Evolutionary conservation across 2,888 invertebrate species (phyloP), one percentile per base, ranked within the genome.

Genomic region (Agriopis leucophaearia): DNA sequence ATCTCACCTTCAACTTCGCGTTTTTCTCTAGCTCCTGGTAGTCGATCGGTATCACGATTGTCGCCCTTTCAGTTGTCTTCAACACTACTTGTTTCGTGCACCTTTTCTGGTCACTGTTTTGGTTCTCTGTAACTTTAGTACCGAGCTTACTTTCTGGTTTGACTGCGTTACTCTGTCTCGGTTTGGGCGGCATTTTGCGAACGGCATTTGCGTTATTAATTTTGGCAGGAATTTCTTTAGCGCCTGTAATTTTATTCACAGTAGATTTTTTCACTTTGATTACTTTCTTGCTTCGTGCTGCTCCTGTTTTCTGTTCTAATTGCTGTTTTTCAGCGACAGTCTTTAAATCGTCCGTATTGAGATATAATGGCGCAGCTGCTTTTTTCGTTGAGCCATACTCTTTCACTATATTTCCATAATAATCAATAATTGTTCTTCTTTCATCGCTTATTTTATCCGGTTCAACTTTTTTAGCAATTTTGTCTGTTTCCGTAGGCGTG

Each of bases 321-420:
- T 91, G 90, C 64, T 94, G 94, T 74, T 92, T 90, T 69, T 94
- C 95, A 5, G 95, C 95, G 0, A 95, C 94, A 69, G 93, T 94
- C 79, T 95, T 95, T 58, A 96, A 84, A 65, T 96, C 95, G 64
- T 96, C 95, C 8, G 95, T 95, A 75, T 95, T 95, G 27, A 96
- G 89, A 76, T 96, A 96, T 48, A 95, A 84, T 0, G 94, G 94
- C 12, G 94, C 89, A 55, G 88, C 82, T 8, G 91, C 83, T 79
- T 90, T 94, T 71, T 93, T 94, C 15, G 90, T 90, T 65, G 88
- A 90, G 13, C 96, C 96, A 78, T 96, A 96, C 82, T 96, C 96
- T 77, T 95, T 95, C 1, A 97, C 96, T 73, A 97, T 96, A 82
- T 96, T 97, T 16, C 96, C 96, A 78, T 97, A 97, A 82, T 97